phyloP scores from a whole-genome alignment of 2,888 invertebrate species.

The Dynastes hyllus region DNA sequence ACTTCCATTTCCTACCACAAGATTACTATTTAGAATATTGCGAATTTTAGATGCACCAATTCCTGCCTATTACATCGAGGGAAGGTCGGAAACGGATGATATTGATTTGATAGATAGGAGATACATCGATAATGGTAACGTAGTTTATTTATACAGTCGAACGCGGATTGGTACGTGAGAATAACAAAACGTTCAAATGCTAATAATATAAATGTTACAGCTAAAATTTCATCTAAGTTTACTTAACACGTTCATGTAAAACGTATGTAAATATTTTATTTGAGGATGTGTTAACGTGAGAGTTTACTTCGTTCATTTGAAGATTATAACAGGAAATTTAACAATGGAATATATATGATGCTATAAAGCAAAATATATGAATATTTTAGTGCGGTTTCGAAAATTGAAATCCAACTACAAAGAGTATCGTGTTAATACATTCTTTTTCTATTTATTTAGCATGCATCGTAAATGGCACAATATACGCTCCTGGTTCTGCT shows the following conservation, averaged over 20 bases:
- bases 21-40: neutral
- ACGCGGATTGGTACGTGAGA: neutral
- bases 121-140: slow-evolving; percentile 35
- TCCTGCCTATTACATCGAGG: slow-evolving; percentile 34
- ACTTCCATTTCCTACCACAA: neutral
- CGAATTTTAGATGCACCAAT: slow-evolving; percentile 39
- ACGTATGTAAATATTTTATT: neutral
- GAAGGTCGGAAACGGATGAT: slow-evolving; percentile 48
- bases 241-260: slow-evolving; percentile 19
- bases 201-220: neutral
- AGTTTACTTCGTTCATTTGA: slow-evolving; percentile 9
- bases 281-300: slow-evolving; percentile 30
- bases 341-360: neutral
- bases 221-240: no score
- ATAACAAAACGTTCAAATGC: neutral
- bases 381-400: slow-evolving; percentile 3
- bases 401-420: neutral
- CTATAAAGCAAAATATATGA: neutral
- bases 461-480: slow-evolving; percentile 81
- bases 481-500: slow-evolving; percentile 87
- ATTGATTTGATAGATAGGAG: slow-evolving; percentile 44
- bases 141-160: neutral
- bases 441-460: slow-evolving; percentile 70
- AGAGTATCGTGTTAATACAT: neutral
- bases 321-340: slow-evolving; percentile 16